A percentile compares a stretch with the other conserved stretches of the same genome.
Evolutionary conservation across 2,113 vertebrate species (phyloP).

Genomic region (Nyctereutes procyonoides): DNA sequence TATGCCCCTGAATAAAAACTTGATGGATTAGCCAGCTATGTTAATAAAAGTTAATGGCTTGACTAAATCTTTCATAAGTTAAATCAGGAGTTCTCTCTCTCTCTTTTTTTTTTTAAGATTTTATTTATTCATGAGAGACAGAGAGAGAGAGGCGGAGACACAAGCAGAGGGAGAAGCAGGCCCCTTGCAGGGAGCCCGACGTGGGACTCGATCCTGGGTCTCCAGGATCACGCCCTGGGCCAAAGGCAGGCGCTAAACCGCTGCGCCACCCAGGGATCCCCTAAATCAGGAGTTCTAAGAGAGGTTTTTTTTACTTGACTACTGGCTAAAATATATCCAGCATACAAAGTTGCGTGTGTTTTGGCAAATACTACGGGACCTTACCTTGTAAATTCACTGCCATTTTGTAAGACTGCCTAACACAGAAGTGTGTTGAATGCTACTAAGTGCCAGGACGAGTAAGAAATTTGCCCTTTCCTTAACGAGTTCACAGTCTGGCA

Average conservation of each 20-base stretch:
- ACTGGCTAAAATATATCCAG: no score
- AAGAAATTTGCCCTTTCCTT: neutral
- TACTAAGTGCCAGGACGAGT: neutral
- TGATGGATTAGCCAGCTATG: neutral
- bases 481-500: neutral
- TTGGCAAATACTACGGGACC: neutral
- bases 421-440: no score
- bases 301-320: neutral
- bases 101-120: no score
- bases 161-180: no score
- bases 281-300: neutral
- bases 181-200: no score
- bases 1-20: neutral
- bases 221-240: no score
- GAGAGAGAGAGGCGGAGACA: no score
- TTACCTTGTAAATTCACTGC: neutral
- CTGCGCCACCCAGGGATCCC: no score
- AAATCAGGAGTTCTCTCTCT: neutral
- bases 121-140: no score
- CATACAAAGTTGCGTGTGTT: accelerated
- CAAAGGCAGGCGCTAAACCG: no score
- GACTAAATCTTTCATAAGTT: neutral
- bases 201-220: no score
- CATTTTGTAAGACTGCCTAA: neutral
- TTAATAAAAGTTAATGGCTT: neutral